Conservation (phyloP, 2,113 vertebrate genomes). For the Rousettus leschenaultii region DNA sequence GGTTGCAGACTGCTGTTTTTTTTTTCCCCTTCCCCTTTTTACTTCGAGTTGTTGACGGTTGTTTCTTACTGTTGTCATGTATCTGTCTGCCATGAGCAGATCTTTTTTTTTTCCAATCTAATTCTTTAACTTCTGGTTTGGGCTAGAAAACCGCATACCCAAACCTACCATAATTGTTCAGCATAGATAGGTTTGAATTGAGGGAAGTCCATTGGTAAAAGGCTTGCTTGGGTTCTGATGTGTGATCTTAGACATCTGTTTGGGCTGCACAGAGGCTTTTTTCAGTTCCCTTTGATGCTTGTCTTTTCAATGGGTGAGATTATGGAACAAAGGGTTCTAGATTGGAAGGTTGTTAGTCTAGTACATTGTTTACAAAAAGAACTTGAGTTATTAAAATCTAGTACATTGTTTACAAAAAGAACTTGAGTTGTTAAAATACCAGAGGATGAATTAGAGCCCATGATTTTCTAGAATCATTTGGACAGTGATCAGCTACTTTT, state of each 20-base stretch:
- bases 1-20: background rate
- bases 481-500: background rate
- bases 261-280: background rate
- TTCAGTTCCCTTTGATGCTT: background rate
- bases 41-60: background rate
- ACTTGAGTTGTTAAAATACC: background rate
- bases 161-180: background rate
- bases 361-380: background rate
- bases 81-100: background rate
- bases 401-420: background rate
- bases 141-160: background rate
- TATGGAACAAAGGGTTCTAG: background rate
- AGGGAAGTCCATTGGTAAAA: background rate
- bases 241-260: background rate
- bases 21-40: background rate
- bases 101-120: background rate
- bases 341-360: background rate
- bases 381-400: background rate
- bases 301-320: background rate
- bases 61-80: background rate
- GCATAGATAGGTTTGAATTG: background rate
- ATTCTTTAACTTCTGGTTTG: slow-evolving; percentile 9
- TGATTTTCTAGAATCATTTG: slow-evolving; percentile 33
- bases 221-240: background rate
- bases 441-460: background rate